Base-by-base conservation (phyloP, 1,140 invertebrate genomes). In the Paraescarpia echinospica region DNA sequence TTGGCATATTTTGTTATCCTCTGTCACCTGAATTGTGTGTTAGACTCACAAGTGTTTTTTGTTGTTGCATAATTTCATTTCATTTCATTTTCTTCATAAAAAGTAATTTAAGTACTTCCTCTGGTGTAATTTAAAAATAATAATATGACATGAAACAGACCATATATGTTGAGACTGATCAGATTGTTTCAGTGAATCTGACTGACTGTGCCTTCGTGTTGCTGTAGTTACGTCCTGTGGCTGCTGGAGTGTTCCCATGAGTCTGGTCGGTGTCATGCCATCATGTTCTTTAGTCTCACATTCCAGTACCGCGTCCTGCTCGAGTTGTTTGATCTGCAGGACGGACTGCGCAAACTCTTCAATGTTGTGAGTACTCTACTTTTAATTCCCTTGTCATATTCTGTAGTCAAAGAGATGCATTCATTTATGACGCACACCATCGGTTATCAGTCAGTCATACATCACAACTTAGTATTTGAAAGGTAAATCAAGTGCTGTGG, bases 271-370 rank as follows among this genome's bases (percentile, higher is more conserved):
- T 99, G 98, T 95, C 98, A 99, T 96, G 98, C 99, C 0, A 98
- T 98, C 22, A 99, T 99, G 98, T 99, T 99, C 96, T 99, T 99
- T 95, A 98, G 98, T 0, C 97, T 99, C 92, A 98, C 98, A 9
- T 99, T 99, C 96, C 98, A 98, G 92, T 99, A 99, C 96, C 97
- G 98, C 94, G 97, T 98, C 0, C 98, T 99, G 94, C 96, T 99
- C 1, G 98, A 99, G 94, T 97, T 99, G 95, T 99, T 99, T 95
- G 99, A 99, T 96, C 96, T 97, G 41, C 97, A 98, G 95, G 98
- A 99, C 97, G 99, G 99, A 0, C 96, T 99, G 2, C 96, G 99
- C 22, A 98, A 98, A 96, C 96, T 99, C 27, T 98, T 98, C 95
- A 99, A 99, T 97, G 98, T 99, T 94, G 97, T 98, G 93, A 91